phyloP scores from a whole-genome alignment of 2,797 vertebrate species.

The Allobates femoralis region DNA sequence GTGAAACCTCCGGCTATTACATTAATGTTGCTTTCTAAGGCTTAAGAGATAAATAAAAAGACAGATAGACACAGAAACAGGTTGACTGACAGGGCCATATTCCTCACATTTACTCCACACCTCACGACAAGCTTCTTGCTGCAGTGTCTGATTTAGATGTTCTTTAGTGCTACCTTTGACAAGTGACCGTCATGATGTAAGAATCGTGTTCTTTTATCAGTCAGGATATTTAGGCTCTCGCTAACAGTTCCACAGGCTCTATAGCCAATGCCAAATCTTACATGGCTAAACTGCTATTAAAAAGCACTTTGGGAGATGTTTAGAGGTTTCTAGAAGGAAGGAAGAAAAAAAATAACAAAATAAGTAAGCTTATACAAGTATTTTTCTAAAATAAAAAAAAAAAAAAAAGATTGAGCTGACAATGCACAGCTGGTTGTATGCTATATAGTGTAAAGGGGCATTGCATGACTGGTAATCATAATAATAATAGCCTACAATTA shows the following conservation, averaged over 20 bases:
- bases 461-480: no score
- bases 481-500: no score
- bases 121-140: slow-evolving; percentile 32
- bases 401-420: not conserved
- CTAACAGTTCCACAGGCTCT: not conserved
- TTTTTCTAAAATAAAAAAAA: not conserved
- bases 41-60: slow-evolving; percentile 45
- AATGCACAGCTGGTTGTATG: not conserved
- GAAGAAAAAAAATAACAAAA: not conserved
- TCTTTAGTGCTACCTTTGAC: slow-evolving; percentile 23
- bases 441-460: not conserved
- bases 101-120: not conserved
- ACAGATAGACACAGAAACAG: slow-evolving; percentile 24
- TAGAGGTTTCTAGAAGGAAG: not conserved
- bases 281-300: not conserved
- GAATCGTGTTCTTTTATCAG: not conserved
- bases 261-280: not conserved
- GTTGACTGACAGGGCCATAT: not conserved
- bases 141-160: slow-evolving; percentile 6
- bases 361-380: not conserved
- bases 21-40: slow-evolving; percentile 34
- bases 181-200: slow-evolving; percentile 5
- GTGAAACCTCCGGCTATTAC: slow-evolving; percentile 36
- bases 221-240: not conserved
- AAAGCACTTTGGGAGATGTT: not conserved